Percentiles rank a stretch among this genome's conserved stretches.
phyloP scores from a whole-genome alignment of 2,113 vertebrate genomes.

The Aptenodytes patagonicus region DNA sequence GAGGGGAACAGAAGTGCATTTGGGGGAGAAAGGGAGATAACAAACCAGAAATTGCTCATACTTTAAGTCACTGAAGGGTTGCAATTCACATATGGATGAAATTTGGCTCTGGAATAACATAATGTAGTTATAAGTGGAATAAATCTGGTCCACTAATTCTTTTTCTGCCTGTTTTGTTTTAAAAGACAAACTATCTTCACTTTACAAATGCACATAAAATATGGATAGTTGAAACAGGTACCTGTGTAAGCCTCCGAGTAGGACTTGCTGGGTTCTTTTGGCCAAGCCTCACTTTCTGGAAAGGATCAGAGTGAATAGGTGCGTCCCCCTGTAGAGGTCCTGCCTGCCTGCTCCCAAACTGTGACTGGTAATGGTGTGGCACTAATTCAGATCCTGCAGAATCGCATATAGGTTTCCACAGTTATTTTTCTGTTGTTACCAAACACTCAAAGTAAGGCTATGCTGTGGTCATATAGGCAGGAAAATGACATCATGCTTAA shows the following conservation, averaged over 20 bases:
- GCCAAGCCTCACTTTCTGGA: background rate
- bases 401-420: conserved; percentile 60
- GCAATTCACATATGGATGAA: conserved; percentile 27
- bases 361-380: conserved; percentile 50
- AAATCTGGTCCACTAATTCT: background rate
- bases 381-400: conserved; percentile 35
- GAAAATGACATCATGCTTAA: conserved; percentile 74
- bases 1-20: background rate
- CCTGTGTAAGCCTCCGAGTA: background rate
- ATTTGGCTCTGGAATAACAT: conserved; percentile 5
- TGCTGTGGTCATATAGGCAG: conserved; percentile 70
- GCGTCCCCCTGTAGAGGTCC: background rate
- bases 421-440: conserved; percentile 76
- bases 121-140: background rate
- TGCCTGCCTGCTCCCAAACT: background rate
- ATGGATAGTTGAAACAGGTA: background rate
- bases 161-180: conserved; percentile 19
- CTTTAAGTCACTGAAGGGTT: background rate
- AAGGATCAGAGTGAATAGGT: background rate
- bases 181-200: background rate
- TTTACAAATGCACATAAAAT: background rate
- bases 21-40: background rate
- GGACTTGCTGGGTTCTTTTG: background rate
- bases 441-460: conserved; percentile 59
- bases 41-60: background rate